Conservation (phyloP, 1,140 invertebrate genomes). For the Dufourea novaeangliae region DNA sequence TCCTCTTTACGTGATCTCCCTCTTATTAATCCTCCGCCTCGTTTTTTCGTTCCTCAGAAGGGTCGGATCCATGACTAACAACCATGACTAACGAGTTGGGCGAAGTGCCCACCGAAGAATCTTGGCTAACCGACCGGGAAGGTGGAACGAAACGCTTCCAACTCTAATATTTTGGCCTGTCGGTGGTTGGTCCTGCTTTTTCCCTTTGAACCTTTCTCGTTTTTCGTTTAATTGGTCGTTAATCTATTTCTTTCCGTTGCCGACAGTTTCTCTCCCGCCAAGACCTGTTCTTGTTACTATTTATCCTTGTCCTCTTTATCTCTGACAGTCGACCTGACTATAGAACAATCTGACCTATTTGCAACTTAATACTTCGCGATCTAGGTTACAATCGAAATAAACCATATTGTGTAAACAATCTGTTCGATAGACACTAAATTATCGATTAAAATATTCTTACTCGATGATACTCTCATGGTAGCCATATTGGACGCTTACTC, state of each 20-base stretch:
- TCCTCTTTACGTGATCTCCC: conserved; percentile 2
- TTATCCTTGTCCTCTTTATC: neutral
- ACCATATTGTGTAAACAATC: no score
- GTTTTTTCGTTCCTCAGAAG: conserved; percentile 42
- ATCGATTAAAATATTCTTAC: no score
- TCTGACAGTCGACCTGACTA: neutral
- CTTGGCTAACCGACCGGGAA: conserved; percentile 65
- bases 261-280: no score
- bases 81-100: conserved; percentile 77
- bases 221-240: conserved; percentile 24
- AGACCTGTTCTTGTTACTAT: no score
- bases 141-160: conserved; percentile 51
- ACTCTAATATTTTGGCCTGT: conserved; percentile 53
- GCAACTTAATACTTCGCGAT: neutral
- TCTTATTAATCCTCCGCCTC: conserved; percentile 43
- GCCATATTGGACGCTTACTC: no score
- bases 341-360: neutral
- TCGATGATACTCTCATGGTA: no score
- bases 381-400: neutral
- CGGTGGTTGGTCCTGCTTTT: conserved; percentile 17
- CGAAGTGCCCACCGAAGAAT: conserved; percentile 75
- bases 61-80: conserved; percentile 73
- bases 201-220: neutral
- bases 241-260: conserved; percentile 2
- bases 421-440: no score